A percentile compares a stretch with the other conserved stretches of the same genome.
Evolutionary conservation across 2,113 vertebrate genomes (phyloP).

Genomic region (Falcunculus frontatus): DNA sequence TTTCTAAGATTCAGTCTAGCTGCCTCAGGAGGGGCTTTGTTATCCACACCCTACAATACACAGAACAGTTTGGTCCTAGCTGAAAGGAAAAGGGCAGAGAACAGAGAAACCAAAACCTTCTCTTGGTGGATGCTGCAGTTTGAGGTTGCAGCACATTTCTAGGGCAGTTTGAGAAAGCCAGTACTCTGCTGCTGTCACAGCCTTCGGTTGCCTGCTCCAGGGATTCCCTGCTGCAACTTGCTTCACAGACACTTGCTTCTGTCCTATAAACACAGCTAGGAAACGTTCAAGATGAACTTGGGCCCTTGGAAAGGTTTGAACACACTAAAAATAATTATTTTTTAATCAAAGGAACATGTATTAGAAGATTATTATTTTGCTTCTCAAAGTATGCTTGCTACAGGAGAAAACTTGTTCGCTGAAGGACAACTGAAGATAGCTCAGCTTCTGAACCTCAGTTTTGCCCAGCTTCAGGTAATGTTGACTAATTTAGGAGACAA

Average conservation of each 20-base stretch:
- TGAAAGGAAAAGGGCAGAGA: not conserved
- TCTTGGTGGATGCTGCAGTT: not conserved
- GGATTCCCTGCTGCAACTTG: not conserved
- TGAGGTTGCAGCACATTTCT: not conserved
- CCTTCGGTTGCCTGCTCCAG: not conserved
- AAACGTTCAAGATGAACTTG: not conserved
- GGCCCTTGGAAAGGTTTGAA: not conserved
- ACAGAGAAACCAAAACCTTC: not conserved
- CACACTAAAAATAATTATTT: not conserved
- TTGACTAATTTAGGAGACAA: not conserved
- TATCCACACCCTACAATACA: not conserved
- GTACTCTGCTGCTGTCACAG: not conserved
- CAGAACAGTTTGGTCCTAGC: not conserved
- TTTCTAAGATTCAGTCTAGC: not conserved
- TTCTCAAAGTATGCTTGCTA: not conserved
- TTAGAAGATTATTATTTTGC: not conserved
- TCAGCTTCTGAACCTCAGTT: not conserved
- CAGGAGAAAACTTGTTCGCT: not conserved
- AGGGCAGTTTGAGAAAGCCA: not conserved
- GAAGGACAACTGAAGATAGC: not conserved
- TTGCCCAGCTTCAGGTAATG: not conserved
- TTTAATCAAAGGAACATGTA: not conserved
- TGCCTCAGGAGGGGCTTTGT: not conserved
- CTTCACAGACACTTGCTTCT: not conserved
- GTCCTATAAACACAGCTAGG: not conserved